Evolutionary conservation across 1,140 invertebrate genomes (phyloP), one percentile per base, ranked within the genome.

Genomic region (Caerostris extrusa): DNA sequence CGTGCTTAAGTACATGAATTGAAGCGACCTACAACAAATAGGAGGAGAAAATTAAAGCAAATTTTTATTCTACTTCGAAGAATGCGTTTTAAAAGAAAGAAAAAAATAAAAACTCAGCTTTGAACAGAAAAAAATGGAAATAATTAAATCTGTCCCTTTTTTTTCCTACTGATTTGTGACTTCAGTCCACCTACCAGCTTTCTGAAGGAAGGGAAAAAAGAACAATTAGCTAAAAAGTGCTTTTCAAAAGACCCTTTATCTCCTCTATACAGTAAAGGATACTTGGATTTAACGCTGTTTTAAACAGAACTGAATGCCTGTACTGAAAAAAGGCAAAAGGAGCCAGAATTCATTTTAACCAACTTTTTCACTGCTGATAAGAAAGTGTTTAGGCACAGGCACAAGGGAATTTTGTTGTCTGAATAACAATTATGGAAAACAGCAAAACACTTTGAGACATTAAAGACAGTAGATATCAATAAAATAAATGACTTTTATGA

Each of bases 191-290:
- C 34, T 50, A 8, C 12, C 5, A 50, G 71, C 71, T 14, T 34
- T 34, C 34, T 0, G 50, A 50, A 77, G 3, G 53, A 77, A 77
- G 19, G 7, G 5, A 71, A 71, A 77, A 50, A 77, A 34, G 34
- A 34, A 8, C 50, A 77, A 77, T 77, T 77, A 77, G 71, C 50
- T 50, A 14, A 77, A 77, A 77, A 77, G 34, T 14, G 8, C 10
- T 77, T 50, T 77, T 50, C 34, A 77, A 77, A 77, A 53, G 71
- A 12, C 34, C 34, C 71, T 77, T 77, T 77, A 77, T 77, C 71
- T 77, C 53, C 53, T 50, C 34, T 7, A 10, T 77, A 5, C 50
- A 77, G 71, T 77, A 53, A 53, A 77, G 53, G 50, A 77, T 77
- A 77, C 71, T 77, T 77, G 71, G 34, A 77, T 50, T 77, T 77